Conservation (phyloP, 2,113 vertebrate genomes). For the Propithecus coquereli region DNA sequence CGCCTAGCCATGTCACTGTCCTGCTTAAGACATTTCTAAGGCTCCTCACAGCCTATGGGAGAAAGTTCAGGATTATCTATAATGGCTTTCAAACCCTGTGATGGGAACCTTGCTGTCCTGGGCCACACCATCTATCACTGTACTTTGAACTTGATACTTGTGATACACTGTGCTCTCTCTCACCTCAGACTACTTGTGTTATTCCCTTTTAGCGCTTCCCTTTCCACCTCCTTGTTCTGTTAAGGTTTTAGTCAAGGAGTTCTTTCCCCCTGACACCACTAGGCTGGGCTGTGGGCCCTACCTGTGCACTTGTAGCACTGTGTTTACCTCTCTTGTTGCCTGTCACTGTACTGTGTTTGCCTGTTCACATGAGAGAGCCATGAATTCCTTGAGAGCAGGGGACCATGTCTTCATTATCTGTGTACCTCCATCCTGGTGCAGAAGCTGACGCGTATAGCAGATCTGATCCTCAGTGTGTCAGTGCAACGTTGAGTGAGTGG, state of each 20-base stretch:
- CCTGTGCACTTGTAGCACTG: too few relatives aligned
- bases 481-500: accelerated
- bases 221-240: not conserved
- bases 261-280: not conserved
- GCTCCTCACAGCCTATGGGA: not conserved
- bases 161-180: not conserved
- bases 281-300: not conserved
- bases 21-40: not conserved
- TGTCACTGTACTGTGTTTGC: accelerated
- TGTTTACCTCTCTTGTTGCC: not conserved
- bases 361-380: not conserved
- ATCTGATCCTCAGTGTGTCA: not conserved
- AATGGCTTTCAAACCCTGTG: not conserved
- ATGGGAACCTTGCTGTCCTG: not conserved
- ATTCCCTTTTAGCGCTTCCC: not conserved
- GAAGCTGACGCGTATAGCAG: not conserved
- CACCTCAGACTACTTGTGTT: not conserved
- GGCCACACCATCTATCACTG: accelerated
- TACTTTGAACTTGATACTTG: not conserved
- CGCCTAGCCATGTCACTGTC: not conserved
- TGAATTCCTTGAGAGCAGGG: not conserved
- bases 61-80: not conserved
- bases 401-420: not conserved
- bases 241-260: not conserved
- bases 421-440: not conserved